Conservation (phyloP, 2,888 invertebrate genomes). For the Tinea semifulvella region DNA sequence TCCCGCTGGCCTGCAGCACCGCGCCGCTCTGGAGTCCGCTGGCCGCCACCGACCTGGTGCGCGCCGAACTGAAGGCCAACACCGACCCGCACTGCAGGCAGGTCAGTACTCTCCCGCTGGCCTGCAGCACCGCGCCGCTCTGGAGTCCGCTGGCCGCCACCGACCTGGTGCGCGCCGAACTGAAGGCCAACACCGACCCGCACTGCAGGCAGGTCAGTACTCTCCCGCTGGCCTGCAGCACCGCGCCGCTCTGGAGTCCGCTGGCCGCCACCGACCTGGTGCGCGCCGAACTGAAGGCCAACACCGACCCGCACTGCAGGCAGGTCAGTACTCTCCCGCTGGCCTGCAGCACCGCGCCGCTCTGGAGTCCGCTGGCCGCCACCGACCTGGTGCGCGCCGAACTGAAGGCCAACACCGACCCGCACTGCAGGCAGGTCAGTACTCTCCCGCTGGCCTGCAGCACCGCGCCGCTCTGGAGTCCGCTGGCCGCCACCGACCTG, state of each 20-base stretch:
- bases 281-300: conserved; percentile 66
- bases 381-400: conserved; percentile 76
- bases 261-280: conserved; percentile 80
- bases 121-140: conserved; percentile 33
- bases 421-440: conserved; percentile 43
- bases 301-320: conserved; percentile 46
- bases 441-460: conserved; percentile 69
- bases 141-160: conserved; percentile 83
- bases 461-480: conserved; percentile 65
- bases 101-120: conserved; percentile 70
- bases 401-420: conserved; percentile 58
- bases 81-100: conserved; percentile 45
- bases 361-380: conserved; percentile 79
- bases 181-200: conserved; percentile 58
- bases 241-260: conserved; percentile 69
- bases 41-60: conserved; percentile 76
- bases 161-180: conserved; percentile 72
- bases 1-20: conserved; percentile 64
- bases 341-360: conserved; percentile 50
- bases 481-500: conserved; percentile 79
- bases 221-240: conserved; percentile 67
- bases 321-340: conserved; percentile 62
- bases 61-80: conserved; percentile 68
- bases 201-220: conserved; percentile 44
- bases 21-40: conserved; percentile 72